These are phyloP conservation scores for Oostethus manadensis DNA, from an alignment of 2,113 vertebrate genomes.

Conservation along the genomic window DNA sequence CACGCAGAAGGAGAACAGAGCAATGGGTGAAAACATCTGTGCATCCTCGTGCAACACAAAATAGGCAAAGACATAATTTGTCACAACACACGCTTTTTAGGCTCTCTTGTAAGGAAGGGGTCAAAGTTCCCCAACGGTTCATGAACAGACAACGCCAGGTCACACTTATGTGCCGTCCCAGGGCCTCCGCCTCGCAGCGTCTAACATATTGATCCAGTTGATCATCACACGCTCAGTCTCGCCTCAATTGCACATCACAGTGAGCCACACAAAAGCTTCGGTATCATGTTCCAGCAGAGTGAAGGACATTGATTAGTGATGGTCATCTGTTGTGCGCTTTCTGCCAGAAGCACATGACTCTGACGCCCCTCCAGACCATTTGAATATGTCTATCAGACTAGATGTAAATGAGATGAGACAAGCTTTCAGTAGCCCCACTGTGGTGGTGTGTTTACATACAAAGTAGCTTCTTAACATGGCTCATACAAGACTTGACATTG, in stretches of 20 bases:
- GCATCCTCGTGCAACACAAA: slow-evolving; percentile 2
- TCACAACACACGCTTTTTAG: slow-evolving; percentile 11
- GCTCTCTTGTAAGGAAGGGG: slow-evolving; percentile 21
- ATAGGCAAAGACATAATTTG: slow-evolving; percentile 20
- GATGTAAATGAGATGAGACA: not conserved
- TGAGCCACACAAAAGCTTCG: not conserved
- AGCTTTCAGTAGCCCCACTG: not conserved
- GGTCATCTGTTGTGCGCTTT: slow-evolving; percentile 37
- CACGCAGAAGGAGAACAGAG: not conserved
- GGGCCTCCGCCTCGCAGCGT: slow-evolving; percentile 8
- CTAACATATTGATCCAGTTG: slow-evolving; percentile 42
- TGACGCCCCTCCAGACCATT: not conserved
- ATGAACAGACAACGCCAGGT: slow-evolving; percentile 36
- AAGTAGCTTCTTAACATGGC: not conserved
- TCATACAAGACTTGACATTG: not conserved
- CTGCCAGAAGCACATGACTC: slow-evolving; percentile 12
- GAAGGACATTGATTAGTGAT: slow-evolving; percentile 38
- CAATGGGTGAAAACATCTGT: not conserved
- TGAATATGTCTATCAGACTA: not conserved
- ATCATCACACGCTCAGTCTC: not conserved
- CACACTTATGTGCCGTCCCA: slow-evolving; percentile 16
- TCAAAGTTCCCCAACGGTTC: slow-evolving; percentile 50
- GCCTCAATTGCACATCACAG: slow-evolving; percentile 33
- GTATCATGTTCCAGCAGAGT: slow-evolving; percentile 6
- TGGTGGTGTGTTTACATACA: not conserved